Evolutionary conservation across 2,113 vertebrate species (phyloP).

Genomic region (Crotalus helleri): DNA sequence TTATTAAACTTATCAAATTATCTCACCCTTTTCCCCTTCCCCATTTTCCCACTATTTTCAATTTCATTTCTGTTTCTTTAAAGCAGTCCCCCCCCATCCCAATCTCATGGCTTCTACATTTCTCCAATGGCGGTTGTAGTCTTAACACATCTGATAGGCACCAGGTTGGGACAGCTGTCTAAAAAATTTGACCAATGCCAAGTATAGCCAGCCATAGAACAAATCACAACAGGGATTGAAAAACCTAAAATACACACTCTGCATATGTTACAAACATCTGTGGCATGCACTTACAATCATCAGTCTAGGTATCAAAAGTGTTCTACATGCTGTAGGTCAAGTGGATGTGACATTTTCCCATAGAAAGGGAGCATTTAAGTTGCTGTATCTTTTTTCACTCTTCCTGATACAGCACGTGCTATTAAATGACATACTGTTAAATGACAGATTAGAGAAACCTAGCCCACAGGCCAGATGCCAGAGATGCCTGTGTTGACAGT

Average conservation of each 20-base stretch:
- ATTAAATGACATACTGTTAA: slow-evolving; percentile 39
- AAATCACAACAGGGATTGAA: slow-evolving; percentile 22
- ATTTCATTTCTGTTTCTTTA: neutral
- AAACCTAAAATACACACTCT: slow-evolving; percentile 43
- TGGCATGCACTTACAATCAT: slow-evolving; percentile 50
- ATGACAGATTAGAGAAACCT: slow-evolving; percentile 41
- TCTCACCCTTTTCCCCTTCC: neutral
- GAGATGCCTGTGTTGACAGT: slow-evolving; percentile 25
- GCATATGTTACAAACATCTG: slow-evolving; percentile 25
- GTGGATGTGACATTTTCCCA: slow-evolving; percentile 32
- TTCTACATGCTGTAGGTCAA: slow-evolving; percentile 62
- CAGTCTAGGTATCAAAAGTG: slow-evolving; percentile 43
- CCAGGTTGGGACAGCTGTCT: neutral
- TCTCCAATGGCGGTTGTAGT: neutral
- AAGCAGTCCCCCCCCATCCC: neutral
- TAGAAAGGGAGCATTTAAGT: slow-evolving; percentile 28
- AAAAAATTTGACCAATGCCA: slow-evolving; percentile 19
- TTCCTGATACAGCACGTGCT: slow-evolving; percentile 39
- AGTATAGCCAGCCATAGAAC: slow-evolving; percentile 48
- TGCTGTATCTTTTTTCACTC: slow-evolving; percentile 29
- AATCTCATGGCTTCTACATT: neutral
- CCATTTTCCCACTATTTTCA: neutral
- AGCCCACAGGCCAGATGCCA: neutral
- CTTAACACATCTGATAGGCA: neutral
- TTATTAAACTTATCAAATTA: neutral